These are phyloP conservation scores for Frankliniella fusca DNA, from an alignment of 2,888 invertebrate species.

Conservation along the genomic window DNA sequence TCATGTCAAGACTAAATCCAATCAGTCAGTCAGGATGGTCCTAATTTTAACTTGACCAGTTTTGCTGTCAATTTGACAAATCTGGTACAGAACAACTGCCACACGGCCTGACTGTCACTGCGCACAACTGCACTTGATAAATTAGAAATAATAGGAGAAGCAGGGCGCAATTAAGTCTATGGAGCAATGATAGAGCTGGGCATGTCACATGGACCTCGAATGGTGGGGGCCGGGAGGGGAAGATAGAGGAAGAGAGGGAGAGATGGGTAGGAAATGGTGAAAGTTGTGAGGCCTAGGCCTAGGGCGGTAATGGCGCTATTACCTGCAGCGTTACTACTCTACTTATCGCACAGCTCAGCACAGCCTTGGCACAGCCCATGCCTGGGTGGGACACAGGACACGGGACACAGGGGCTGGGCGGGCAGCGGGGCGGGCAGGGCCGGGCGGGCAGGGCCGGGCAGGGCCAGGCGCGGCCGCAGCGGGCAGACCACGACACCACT, in stretches of 20 bases:
- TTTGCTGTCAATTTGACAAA: too few species aligned
- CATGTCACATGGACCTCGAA: too few species aligned
- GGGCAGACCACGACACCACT: not conserved
- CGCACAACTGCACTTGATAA: too few species aligned
- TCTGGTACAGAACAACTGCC: too few species aligned
- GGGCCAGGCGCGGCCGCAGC: not conserved
- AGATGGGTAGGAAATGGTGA: not conserved
- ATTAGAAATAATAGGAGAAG: too few species aligned
- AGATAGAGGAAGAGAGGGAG: not conserved
- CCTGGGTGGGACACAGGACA: not conserved
- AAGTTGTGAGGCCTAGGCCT: not conserved
- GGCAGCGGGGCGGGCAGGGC: not conserved
- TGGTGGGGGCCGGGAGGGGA: too few species aligned
- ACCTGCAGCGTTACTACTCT: slow-evolving; percentile 9
- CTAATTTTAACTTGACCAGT: too few species aligned
- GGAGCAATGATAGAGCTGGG: too few species aligned
- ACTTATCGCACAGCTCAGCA: not conserved
- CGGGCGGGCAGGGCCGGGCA: not conserved
- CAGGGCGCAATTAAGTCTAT: too few species aligned
- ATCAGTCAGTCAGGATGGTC: too few species aligned
- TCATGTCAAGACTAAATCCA: too few species aligned
- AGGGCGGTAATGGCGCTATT: slow-evolving; percentile 13
- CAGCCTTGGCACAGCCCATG: not conserved
- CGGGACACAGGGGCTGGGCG: not conserved
- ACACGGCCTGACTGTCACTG: too few species aligned